phyloP scores from a whole-genome alignment of 1,140 invertebrate species.

The Drosophila lini region DNA sequence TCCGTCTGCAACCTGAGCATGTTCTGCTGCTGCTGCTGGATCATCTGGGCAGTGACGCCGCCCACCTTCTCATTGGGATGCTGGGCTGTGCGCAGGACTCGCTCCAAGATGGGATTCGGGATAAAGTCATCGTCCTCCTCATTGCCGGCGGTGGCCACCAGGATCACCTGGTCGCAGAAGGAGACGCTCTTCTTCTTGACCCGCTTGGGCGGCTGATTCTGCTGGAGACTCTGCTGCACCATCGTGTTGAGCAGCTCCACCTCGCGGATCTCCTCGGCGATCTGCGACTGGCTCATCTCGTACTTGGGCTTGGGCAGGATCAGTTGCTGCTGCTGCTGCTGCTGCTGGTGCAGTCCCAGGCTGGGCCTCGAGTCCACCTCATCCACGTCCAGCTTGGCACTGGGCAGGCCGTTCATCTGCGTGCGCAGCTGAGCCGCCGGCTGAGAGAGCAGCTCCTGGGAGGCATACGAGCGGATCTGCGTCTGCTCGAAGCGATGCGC shows the following conservation, averaged over 20 bases:
- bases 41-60: conserved; percentile 83
- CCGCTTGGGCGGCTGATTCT: conserved; percentile 84
- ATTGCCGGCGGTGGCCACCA: conserved; percentile 96
- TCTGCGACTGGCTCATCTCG: conserved; percentile 83
- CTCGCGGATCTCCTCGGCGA: conserved; percentile 86
- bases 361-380: conserved; percentile 76
- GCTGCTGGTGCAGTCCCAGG: conserved; percentile 19
- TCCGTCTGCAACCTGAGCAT: conserved; percentile 85
- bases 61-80: conserved; percentile 85
- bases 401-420: conserved; percentile 80
- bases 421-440: conserved; percentile 56
- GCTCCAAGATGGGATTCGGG: conserved; percentile 94
- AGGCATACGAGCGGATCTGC: conserved; percentile 71
- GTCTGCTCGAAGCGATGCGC: conserved; percentile 92
- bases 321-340: background rate
- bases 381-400: conserved; percentile 63
- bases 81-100: conserved; percentile 91
- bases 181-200: conserved; percentile 96
- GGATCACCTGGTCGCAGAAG: conserved; percentile 96
- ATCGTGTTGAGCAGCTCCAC: conserved; percentile 86
- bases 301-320: conserved; percentile 75
- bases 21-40: conserved; percentile 86
- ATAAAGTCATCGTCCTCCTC: conserved; percentile 95
- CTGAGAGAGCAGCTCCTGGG: conserved; percentile 72
- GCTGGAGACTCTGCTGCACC: conserved; percentile 85